A percentile compares a stretch with the other conserved stretches of the same genome.
Evolutionary conservation across 1,140 invertebrate species (phyloP).

Genomic region (Drosophila asahinai): DNA sequence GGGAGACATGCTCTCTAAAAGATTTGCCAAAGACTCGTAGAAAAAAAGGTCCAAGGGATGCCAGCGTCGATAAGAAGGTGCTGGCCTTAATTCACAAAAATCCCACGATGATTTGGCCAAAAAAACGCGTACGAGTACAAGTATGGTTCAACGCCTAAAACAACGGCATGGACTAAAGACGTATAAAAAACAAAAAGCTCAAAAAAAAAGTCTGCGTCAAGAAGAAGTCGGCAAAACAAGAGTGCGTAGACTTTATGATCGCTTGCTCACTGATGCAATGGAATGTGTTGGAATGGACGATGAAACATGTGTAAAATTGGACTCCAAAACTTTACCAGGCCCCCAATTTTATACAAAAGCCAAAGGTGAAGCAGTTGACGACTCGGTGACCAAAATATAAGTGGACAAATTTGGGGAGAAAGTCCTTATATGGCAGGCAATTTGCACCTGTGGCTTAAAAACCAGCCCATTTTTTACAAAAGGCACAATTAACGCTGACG

Average conservation of each 20-base stretch:
- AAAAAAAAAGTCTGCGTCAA: not conserved
- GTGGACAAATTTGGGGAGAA: constrained; percentile 15
- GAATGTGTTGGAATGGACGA: constrained; percentile 19
- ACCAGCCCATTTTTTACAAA: too few relatives aligned
- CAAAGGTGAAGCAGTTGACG: constrained; percentile 3
- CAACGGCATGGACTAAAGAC: too few relatives aligned
- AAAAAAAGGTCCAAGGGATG: constrained; percentile 19
- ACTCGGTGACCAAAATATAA: constrained; percentile 12
- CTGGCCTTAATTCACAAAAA: constrained; percentile 12
- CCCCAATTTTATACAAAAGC: constrained; percentile 5
- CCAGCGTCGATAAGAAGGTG: constrained; percentile 15
- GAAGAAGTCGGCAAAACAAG: constrained; percentile 5
- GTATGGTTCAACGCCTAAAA: not conserved
- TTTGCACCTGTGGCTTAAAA: too few relatives aligned
- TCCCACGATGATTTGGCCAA: constrained; percentile 1
- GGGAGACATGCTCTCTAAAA: constrained; percentile 14
- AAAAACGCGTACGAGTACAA: too few relatives aligned
- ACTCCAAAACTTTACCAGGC: constrained; percentile 11
- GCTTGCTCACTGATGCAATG: constrained; percentile 6
- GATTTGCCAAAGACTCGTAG: constrained; percentile 15
- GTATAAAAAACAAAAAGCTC: too few relatives aligned
- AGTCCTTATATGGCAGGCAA: constrained; percentile 3
- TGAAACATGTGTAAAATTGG: constrained; percentile 23
- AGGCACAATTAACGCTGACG: too few relatives aligned
- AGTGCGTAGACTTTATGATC: not conserved